Percentiles rank a stretch among this genome's conserved stretches.
Evolutionary conservation across 1,140 invertebrate genomes (phyloP).

Genomic region (Drosophila orena): DNA sequence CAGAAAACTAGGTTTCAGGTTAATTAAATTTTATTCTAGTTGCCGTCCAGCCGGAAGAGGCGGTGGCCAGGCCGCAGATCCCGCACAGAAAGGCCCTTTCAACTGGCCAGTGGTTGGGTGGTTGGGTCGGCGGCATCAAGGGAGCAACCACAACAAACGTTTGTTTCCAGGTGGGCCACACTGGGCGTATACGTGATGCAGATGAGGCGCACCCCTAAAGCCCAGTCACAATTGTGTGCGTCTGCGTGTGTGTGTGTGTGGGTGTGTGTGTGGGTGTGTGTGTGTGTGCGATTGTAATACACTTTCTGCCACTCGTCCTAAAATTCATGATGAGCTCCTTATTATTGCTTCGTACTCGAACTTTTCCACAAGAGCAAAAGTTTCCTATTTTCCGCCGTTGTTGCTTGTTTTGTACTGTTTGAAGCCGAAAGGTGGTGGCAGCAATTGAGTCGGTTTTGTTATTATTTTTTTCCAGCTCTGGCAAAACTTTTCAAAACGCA

Average conservation of each 20-base stretch:
- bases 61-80: constrained; percentile 29
- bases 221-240: constrained; percentile 2
- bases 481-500: constrained; percentile 35
- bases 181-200: constrained; percentile 36
- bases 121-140: background rate
- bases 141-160: constrained; percentile 47
- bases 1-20: constrained; percentile 48
- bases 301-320: constrained; percentile 46
- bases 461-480: constrained; percentile 11
- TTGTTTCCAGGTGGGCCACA: constrained; percentile 42
- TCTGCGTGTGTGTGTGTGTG: background rate
- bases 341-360: constrained; percentile 54
- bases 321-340: constrained; percentile 54
- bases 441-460: constrained; percentile 40
- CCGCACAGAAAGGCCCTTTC: constrained; percentile 49
- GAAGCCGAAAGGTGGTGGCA: constrained; percentile 34
- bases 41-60: constrained; percentile 27
- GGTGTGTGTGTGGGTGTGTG: constrained; percentile 1
- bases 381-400: constrained; percentile 42
- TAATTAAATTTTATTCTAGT: constrained; percentile 64
- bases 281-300: constrained; percentile 3
- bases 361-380: constrained; percentile 38
- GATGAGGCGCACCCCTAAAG: constrained; percentile 14
- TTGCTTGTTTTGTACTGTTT: constrained; percentile 54
- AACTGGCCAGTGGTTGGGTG: constrained; percentile 16